Evolutionary conservation across 2,113 vertebrate genomes (phyloP).

Genomic region (Coptodon rendalli): DNA sequence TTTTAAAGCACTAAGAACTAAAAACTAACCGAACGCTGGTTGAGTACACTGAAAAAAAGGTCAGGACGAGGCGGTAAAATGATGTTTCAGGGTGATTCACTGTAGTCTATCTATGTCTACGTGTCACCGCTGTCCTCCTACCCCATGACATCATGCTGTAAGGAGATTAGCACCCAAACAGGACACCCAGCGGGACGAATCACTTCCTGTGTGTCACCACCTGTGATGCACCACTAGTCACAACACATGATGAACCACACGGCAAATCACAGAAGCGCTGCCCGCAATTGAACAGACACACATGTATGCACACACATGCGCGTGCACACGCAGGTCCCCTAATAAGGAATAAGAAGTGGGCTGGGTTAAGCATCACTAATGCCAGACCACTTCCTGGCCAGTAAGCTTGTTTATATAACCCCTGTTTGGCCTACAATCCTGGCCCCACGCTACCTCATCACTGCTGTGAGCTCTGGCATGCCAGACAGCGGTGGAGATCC

Average conservation of each 20-base stretch:
- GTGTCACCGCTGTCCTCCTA: neutral
- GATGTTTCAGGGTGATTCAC: neutral
- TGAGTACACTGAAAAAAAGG: neutral
- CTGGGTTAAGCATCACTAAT: constrained; percentile 64
- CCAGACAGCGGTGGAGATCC: constrained; percentile 16
- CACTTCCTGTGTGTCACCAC: constrained; percentile 56
- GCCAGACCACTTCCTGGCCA: constrained; percentile 64
- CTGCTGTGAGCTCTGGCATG: constrained; percentile 18
- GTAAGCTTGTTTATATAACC: constrained; percentile 73
- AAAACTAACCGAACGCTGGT: neutral
- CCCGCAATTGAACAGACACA: constrained; percentile 10
- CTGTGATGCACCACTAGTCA: constrained; percentile 44
- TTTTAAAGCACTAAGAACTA: neutral
- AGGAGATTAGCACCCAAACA: constrained; percentile 45
- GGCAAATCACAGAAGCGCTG: neutral
- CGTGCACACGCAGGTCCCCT: neutral
- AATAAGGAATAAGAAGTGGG: constrained; percentile 53
- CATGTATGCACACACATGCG: neutral
- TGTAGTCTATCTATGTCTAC: neutral
- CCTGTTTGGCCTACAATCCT: constrained; percentile 52
- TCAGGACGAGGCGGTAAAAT: neutral
- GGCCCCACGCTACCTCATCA: neutral
- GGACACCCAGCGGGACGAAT: constrained; percentile 38
- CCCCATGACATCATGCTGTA: constrained; percentile 9
- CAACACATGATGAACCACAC: constrained; percentile 24